Base-by-base conservation (phyloP, 2,797 vertebrate genomes). In the Buceros bicornis region DNA sequence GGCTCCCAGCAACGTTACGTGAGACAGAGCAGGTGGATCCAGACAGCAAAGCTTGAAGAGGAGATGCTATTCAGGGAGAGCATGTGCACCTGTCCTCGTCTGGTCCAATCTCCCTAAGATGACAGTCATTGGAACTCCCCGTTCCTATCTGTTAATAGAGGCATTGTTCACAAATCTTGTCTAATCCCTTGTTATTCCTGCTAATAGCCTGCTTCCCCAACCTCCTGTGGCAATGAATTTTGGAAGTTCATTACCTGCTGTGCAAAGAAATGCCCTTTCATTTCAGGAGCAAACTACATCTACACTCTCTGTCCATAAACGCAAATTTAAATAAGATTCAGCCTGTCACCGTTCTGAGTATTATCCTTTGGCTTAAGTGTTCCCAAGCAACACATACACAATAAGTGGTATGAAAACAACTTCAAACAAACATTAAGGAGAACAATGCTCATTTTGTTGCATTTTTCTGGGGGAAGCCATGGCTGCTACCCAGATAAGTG, bases 171-270 rank as follows among this genome's bases (percentile, higher is more conserved):
- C 78, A 92, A 90, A 89, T 90, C 92, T 84, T 65, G 73, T 70
- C 92, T 97, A 96, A 96, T 96, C 89, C 81, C 42, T 84, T 76
- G 90, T 81, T 88, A 93, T 79, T 35, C 77, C 77, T 80, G 83
- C 74, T 96, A 96, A 96, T 90, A 85, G 42, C 81, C 81, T 84
- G 56, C 66, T 94, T 94, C 86, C 86, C 71, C 78, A 92, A 16
- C 28, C 77, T 96, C 89, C 93, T 57, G 89, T 96, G 95, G 90
- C 92, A 94, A 94, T 4, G 16, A 66, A 92, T 92, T 90, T 67
- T 1, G 0, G 40, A 87, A 94, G 60, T 80, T 95, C 67, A 62
- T 95, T 92, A 82, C 60, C 20, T 1, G 1, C 66, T 90, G 71
- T 13, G 33, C 67, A 77, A 73, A 67, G 66, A 72, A 87, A 10